phyloP scores from a whole-genome alignment of 2,797 vertebrate species.

The Enteromius argenteus region DNA sequence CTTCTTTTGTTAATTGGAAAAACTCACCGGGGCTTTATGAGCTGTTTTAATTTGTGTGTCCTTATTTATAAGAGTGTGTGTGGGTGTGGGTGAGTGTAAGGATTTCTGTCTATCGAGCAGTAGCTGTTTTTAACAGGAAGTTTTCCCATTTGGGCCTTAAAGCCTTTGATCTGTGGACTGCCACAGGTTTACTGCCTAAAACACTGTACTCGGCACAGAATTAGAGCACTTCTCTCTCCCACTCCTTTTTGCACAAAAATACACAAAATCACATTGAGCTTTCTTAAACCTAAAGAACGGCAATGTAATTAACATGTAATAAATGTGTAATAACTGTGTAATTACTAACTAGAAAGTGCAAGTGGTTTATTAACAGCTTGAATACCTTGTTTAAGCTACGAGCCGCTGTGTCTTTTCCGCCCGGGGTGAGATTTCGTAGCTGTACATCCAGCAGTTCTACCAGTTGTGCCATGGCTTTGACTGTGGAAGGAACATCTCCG shows the following conservation, averaged over 20 bases:
- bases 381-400: constrained; percentile 96
- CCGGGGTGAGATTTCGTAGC: constrained; percentile 93
- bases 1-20: constrained; percentile 55
- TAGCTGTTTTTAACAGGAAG: constrained; percentile 50
- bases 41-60: constrained; percentile 53
- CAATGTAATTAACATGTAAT: constrained; percentile 22
- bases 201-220: constrained; percentile 31
- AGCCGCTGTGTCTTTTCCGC: constrained; percentile 95
- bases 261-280: constrained; percentile 1
- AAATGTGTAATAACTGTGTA: neutral
- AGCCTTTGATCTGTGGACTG: constrained; percentile 55
- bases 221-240: constrained; percentile 19
- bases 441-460: constrained; percentile 95
- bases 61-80: constrained; percentile 55
- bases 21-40: constrained; percentile 42
- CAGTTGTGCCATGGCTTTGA: constrained; percentile 95
- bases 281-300: neutral
- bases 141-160: constrained; percentile 55
- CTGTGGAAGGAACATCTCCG: constrained; percentile 93
- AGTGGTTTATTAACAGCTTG: constrained; percentile 18
- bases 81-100: constrained; percentile 8
- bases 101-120: constrained; percentile 47
- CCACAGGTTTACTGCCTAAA: constrained; percentile 51
- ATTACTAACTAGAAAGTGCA: neutral
- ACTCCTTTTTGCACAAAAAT: neutral